Evolutionary conservation across 2,888 invertebrate genomes (phyloP), one percentile per base, ranked within the genome.

Genomic region (Argyra leucocephala): DNA sequence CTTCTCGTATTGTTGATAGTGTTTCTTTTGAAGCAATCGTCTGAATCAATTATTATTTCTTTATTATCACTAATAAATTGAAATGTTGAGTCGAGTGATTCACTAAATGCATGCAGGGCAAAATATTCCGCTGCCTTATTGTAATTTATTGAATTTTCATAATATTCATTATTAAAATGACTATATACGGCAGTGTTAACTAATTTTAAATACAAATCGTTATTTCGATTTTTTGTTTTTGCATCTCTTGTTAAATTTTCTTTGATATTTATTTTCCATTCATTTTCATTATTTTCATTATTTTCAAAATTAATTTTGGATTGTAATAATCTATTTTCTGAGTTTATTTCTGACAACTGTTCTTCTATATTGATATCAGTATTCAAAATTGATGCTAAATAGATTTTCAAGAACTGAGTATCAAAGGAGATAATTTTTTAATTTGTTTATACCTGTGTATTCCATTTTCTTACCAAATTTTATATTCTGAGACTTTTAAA

Each of bases 121-220:
- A 37, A 63, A 57, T 57, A 18, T 57, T 63, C 63, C 2, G 63
- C 63, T 5, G 63, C 63, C 21, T 63, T 63, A 31, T 23, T 15
- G 21, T 57, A 63, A 23, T 57, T 37, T 26, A 12, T 24, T 21
- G 24, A 21, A 58, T 63, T 62, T 37, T 37, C 57, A 23, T 57
- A 37, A 26, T 21, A 26, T 26, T 57, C 21, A 26, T 26, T 21
- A 26, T 26, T 26, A 26, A 37, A 57, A 63, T 63, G 26, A 26
- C 63, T 57, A 63, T 57, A 63, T 26, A 63, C n/a, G 5, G 57
- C 63, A 7, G 21, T 57, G 21, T 63, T 63, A 18, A 63, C 57
- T 31, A 37, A 37, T 22, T 37, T 63, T 26, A 63, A 26, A 57
- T 63, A 63, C 21, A 22, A 22, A 26, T 63, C 37, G 37, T 36